Base-by-base conservation (phyloP, 2,797 vertebrate genomes). In the Oreochromis mossambicus region DNA sequence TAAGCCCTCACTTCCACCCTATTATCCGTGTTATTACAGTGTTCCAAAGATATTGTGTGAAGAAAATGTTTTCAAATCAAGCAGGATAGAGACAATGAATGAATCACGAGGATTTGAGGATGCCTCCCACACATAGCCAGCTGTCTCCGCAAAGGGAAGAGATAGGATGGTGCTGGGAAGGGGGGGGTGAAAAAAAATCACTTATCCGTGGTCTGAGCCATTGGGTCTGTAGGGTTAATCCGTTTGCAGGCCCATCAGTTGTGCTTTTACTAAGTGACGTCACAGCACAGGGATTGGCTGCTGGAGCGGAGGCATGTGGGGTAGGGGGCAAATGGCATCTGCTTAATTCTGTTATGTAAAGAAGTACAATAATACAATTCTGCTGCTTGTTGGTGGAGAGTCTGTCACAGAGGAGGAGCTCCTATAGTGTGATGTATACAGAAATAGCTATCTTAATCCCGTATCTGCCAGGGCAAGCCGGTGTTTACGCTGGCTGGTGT, bases 291-390 rank as follows among this genome's bases (percentile, higher is more conserved):
- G 77, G 92, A 96, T 95, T 95, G 96, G 96, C 90, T 88, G 87
- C 75, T 13, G 82, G 15, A 11, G 51, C 48, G n/a, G 88, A 70
- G 90, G 94, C 95, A 92, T 88, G 56, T 77, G 63, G 79, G 48
- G 29, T 2, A 54, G 86, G 77, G 77, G 54, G 50, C 63, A 51
- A 86, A 78, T 79, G 29, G 91, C 92, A 95, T 93, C 94, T 93
- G 95, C 89, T 94, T 95, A 94, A 95, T 94, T 95, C 94, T 88
- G 90, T 96, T 97, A 96, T 94, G 93, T 97, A 96, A 96, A 96
- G 91, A 93, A 90, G 81, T 93, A 94, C 86, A 90, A 93, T 95
- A 94, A 95, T 94, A 93, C 87, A 95, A 90, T 96, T 92, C 80
- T 92, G 76, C 88, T 82, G 83, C 84, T 85, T 83, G 83, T 78